Percentiles rank a stretch among this genome's conserved stretches.
These are phyloP conservation scores for Platysternon megacephalum DNA, from an alignment of 2,113 vertebrate genomes.

Conservation along the genomic window DNA sequence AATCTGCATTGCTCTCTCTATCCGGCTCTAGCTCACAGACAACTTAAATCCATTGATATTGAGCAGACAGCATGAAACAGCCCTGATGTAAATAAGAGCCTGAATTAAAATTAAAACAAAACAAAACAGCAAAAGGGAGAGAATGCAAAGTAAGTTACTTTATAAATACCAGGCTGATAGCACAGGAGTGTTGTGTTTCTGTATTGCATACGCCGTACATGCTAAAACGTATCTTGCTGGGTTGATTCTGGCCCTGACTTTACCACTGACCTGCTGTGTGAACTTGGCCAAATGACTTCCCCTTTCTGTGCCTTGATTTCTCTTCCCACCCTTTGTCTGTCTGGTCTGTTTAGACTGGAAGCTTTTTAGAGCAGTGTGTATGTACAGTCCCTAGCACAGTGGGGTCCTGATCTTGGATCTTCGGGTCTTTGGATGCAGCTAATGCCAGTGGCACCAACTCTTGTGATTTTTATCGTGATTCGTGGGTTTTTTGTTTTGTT, in stretches of 20 bases:
- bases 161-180: not conserved
- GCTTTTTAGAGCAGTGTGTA: rapidly evolving
- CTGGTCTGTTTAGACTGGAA: not conserved
- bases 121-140: not conserved
- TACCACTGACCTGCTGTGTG: not conserved
- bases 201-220: rapidly evolving
- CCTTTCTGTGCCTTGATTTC: not conserved
- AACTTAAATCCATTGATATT: not conserved
- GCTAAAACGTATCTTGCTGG: rapidly evolving
- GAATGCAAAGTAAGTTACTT: not conserved
- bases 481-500: not conserved
- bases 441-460: not conserved
- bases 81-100: not conserved
- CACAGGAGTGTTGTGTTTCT: rapidly evolving
- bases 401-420: not conserved
- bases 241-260: rapidly evolving
- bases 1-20: not conserved
- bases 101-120: not conserved
- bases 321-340: not conserved
- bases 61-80: not conserved
- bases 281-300: not conserved
- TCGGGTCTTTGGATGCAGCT: not conserved
- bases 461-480: not conserved
- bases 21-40: not conserved
- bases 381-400: not conserved